These are phyloP conservation scores for Pissodes strobi DNA, from an alignment of 1,140 invertebrate species.

Conservation along the genomic window DNA sequence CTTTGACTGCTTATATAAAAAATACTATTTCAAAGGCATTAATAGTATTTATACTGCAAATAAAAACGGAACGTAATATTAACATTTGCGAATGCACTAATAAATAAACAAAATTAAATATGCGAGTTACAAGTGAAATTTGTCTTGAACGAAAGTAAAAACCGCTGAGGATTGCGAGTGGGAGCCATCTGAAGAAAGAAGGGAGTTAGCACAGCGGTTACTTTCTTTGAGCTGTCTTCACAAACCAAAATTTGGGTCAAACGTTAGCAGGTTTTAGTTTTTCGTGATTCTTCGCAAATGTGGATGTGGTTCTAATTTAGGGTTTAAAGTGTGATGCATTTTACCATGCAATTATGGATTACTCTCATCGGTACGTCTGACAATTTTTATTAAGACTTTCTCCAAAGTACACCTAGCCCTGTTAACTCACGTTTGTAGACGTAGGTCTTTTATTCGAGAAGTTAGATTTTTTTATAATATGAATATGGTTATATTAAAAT, in stretches of 20 bases:
- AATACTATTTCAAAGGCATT: no score
- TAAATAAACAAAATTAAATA: slow-evolving; percentile 31
- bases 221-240: slow-evolving; percentile 52
- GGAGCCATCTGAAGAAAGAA: slow-evolving; percentile 52
- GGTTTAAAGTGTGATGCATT: slow-evolving; percentile 38
- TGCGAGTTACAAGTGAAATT: slow-evolving; percentile 47
- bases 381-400: background rate
- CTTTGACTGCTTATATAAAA: no score
- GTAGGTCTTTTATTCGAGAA: no score
- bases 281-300: slow-evolving; percentile 27
- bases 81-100: slow-evolving; percentile 25
- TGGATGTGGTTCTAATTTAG: slow-evolving; percentile 39
- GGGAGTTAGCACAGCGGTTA: slow-evolving; percentile 47
- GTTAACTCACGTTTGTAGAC: no score
- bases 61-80: no score
- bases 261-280: slow-evolving; percentile 45
- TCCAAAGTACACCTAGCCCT: no score
- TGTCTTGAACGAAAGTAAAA: slow-evolving; percentile 53
- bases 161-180: slow-evolving; percentile 45
- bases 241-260: slow-evolving; percentile 51
- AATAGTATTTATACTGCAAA: no score
- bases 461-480: no score
- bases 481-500: no score
- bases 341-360: slow-evolving; percentile 46
- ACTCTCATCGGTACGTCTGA: slow-evolving; percentile 40